Evolutionary conservation across 2,797 vertebrate genomes (phyloP).

Genomic region (Acrossocheilus fasciatus): DNA sequence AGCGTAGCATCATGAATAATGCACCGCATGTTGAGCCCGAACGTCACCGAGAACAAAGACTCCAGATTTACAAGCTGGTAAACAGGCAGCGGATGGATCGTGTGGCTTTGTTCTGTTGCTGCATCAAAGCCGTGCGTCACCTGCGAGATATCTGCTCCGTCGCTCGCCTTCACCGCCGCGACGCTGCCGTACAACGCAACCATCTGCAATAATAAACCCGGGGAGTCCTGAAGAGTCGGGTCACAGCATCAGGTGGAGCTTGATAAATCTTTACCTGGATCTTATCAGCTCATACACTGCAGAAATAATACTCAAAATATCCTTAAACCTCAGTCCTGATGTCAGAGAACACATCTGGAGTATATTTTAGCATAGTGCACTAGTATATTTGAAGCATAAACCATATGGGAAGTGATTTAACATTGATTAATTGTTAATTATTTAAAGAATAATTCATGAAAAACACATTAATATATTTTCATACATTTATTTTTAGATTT

Average conservation of each 20-base stretch:
- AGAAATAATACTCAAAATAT: background rate
- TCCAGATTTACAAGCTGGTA: constrained; percentile 33
- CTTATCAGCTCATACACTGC: too few species aligned
- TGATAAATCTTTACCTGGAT: background rate
- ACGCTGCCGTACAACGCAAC: background rate
- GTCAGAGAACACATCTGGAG: background rate
- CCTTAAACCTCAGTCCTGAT: background rate
- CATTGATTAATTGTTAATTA: background rate
- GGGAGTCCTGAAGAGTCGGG: background rate
- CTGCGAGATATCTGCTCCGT: background rate
- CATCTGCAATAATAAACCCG: constrained; percentile 1
- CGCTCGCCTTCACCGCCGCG: background rate
- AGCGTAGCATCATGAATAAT: constrained; percentile 71
- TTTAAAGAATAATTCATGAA: too few species aligned
- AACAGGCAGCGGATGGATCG: constrained; percentile 43
- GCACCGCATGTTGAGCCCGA: constrained; percentile 62
- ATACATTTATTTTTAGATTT: too few species aligned
- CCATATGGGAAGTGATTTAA: background rate
- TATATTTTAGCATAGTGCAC: background rate
- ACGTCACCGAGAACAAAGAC: constrained; percentile 24
- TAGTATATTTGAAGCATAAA: background rate
- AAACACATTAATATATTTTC: too few species aligned
- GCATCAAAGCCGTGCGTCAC: constrained; percentile 19
- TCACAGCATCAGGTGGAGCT: background rate
- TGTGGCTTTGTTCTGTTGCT: constrained; percentile 26